Evolutionary conservation across 2,797 vertebrate genomes (phyloP), one percentile per base, ranked within the genome.

Genomic region (Gymnothorax javanicus): DNA sequence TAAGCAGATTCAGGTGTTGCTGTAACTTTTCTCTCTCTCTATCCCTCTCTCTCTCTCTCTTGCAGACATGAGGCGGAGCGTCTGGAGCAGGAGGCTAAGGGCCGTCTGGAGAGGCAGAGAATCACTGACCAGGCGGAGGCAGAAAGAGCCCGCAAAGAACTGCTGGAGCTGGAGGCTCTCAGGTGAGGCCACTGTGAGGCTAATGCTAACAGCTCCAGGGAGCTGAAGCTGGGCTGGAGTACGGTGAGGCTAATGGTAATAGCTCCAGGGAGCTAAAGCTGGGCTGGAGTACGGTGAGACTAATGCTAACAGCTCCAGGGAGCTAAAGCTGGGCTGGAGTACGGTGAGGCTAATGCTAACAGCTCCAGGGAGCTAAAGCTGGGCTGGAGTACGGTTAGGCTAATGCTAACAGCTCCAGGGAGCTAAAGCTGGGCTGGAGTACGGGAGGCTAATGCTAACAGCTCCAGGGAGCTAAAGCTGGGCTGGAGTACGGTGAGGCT

Each of bases 81-180:
- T 50, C 91, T 98, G 86, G 97, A 97, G 89, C 98, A 98, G 91
- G 97, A 98, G 90, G 97, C 98, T 0, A 95, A 95, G 0, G 97
- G 98, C 0, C 96, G 96, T 0, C 95, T 98, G 89, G 97, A 99
- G 92, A 91, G 97, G 17, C 98, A 98, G 96, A 94, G 93, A 62
- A 97, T 98, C 94, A 94, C 95, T 0, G 98, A 99, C 93, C 98
- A 98, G 91, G 96, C 97, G 0, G 94, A 97, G 91, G 97, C 97
- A 0, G 97, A 99, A 91, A 92, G 88, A 58, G 96, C 97, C 73
- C 94, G 97, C 54, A 97, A 94, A 90, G 96, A 97, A 59, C 96
- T 98, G 89, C 93, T 99, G 93, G 97, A 98, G 90, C 94, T 99
- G 86, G 97, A 99, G 92, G 97, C 97, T 0, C 94, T 97, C 89